Conservation (phyloP, 1,140 invertebrate genomes). For the Cydia amplana region DNA sequence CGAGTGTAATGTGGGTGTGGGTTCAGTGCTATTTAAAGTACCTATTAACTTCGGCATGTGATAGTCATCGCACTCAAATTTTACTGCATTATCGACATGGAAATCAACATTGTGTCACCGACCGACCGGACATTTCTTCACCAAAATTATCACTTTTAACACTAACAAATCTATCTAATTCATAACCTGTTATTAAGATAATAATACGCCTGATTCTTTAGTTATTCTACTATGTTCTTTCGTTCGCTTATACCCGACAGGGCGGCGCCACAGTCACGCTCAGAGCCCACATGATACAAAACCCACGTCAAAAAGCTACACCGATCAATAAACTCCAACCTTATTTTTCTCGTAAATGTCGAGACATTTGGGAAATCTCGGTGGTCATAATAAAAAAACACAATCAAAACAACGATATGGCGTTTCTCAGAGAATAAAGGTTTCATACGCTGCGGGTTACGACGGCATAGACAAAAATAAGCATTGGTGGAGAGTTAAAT, state of each 20-base stretch:
- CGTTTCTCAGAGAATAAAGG: background rate
- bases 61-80: too few relatives aligned
- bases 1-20: background rate
- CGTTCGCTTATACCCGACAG: too few relatives aligned
- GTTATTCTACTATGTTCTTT: too few relatives aligned
- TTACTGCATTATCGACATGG: background rate
- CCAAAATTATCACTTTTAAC: too few relatives aligned
- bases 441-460: background rate
- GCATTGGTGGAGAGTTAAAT: background rate
- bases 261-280: background rate
- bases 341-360: slow-evolving; percentile 2
- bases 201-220: too few relatives aligned
- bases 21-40: background rate
- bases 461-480: background rate
- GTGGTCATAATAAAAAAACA: slow-evolving; percentile 12
- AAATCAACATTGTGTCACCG: background rate
- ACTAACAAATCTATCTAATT: too few relatives aligned
- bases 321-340: background rate
- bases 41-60: too few relatives aligned
- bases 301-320: background rate
- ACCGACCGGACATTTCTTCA: background rate
- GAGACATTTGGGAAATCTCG: slow-evolving; percentile 12
- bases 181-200: too few relatives aligned
- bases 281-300: background rate
- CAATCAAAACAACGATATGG: slow-evolving; percentile 10